Evolutionary conservation across 2,113 vertebrate genomes (phyloP).

Genomic region (Rhagologus leucostigma): DNA sequence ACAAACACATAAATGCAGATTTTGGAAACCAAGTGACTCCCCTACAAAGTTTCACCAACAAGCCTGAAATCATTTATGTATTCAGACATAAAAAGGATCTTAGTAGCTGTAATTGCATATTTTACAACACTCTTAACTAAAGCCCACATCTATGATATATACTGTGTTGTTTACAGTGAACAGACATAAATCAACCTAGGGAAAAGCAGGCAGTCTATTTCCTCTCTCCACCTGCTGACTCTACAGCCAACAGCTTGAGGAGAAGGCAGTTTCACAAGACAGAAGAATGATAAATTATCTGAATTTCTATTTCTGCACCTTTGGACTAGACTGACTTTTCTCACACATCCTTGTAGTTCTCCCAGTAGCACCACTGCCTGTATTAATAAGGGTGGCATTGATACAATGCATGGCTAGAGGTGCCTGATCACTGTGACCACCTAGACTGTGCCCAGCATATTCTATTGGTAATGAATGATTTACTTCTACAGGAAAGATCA

Average conservation of each 20-base stretch:
- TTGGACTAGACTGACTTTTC: background rate
- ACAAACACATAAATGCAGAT: background rate
- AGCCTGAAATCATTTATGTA: constrained; percentile 22
- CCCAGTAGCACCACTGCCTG: background rate
- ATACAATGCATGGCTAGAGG: no score
- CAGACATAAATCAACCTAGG: constrained; percentile 12
- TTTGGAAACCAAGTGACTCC: background rate
- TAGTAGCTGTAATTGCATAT: constrained; percentile 49
- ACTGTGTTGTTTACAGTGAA: background rate
- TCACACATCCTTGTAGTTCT: background rate
- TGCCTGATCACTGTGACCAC: background rate
- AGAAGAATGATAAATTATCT: background rate
- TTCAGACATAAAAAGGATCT: constrained; percentile 37
- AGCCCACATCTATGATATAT: background rate
- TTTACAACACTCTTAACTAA: constrained; percentile 50
- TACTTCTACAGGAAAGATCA: background rate
- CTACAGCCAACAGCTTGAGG: background rate
- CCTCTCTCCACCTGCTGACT: background rate
- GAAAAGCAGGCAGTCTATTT: background rate
- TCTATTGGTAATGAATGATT: background rate
- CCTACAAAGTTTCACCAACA: background rate
- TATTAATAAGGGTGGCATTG: background rate
- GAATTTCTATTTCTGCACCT: background rate
- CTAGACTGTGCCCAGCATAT: fast-evolving
- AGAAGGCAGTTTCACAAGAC: background rate